phyloP scores from a whole-genome alignment of 2,888 invertebrate genomes.

The Hecatera dysodea region DNA sequence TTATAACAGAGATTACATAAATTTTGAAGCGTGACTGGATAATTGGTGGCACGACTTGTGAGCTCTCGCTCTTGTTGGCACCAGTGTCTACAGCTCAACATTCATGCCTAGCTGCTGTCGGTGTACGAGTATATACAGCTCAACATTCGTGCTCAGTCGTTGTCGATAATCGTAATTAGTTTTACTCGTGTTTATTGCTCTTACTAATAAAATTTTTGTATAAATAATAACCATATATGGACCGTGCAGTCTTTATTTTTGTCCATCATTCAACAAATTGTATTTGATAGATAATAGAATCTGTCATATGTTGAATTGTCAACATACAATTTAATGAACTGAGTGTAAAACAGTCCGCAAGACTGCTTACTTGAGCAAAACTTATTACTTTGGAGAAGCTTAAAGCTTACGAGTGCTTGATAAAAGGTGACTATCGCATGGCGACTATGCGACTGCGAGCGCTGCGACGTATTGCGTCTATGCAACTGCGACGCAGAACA shows the following conservation, averaged over 20 bases:
- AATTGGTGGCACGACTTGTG: slow-evolving; percentile 58
- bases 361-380: background rate
- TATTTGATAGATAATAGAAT: too few species aligned
- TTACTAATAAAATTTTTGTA: slow-evolving; percentile 21
- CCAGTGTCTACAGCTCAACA: slow-evolving; percentile 7
- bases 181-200: slow-evolving; percentile 32
- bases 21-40: slow-evolving; percentile 59
- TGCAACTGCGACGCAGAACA: background rate
- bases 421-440: background rate
- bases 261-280: too few species aligned
- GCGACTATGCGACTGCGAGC: background rate
- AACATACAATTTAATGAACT: too few species aligned
- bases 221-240: background rate
- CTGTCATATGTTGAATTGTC: too few species aligned
- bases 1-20: slow-evolving; percentile 43
- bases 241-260: too few species aligned
- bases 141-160: slow-evolving; percentile 8
- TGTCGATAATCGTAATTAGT: slow-evolving; percentile 36
- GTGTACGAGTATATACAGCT: slow-evolving; percentile 2
- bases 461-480: background rate
- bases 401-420: slow-evolving; percentile 2
- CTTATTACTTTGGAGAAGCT: slow-evolving; percentile 3
- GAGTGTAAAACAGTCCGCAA: too few species aligned
- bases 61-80: slow-evolving; percentile 37
- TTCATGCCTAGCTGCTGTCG: background rate